Base-by-base conservation (phyloP, 2,888 invertebrate species). In the Phyto melanocephala region DNA sequence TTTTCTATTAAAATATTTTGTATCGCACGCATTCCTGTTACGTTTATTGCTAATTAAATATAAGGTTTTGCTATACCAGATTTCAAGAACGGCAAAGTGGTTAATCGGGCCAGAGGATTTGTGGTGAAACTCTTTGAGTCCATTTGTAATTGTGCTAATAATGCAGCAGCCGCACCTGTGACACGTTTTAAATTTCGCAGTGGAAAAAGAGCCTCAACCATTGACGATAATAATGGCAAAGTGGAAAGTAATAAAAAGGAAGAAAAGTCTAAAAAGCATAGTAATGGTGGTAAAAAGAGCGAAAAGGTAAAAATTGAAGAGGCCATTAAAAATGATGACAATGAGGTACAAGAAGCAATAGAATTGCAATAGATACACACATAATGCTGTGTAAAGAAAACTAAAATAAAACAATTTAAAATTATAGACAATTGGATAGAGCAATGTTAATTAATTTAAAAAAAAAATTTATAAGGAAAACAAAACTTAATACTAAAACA, bases 91-190 rank as follows among this genome's bases (percentile, higher is more conserved):
- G 91, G 89, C 84, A 92, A 93, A 84, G 90, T 94, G 78, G 93
- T 93, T 1, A 91, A 91, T 84, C 92, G 93, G 20, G 94, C 94
- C 33, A 92, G 93, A 45, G 93, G 93, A 45, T 93, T 94, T 86
- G 93, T 94, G 11, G 91, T 93, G 65, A 92, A 93, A 80, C 92
- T 94, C 88, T 94, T 94, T 86, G 93, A 94, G 88, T 93, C 93
- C 6, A 92, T 94, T 58, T 94, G 94, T 90, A 93, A 94, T 90
- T 94, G 94, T 87, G 94, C 94, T 79, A 93, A 93, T 86, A 93
- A 93, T 20, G 93, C 92, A 4, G 90, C 93, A 6, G 90, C 93
- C 8, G 91, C 93, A 10, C 93, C 93, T 50, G 93, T 93, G 2
- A 88, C 88, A 45, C 89, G 90, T 13, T 88, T 89, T 54, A 89